A percentile compares a stretch with the other conserved stretches of the same genome.
Evolutionary conservation across 2,113 vertebrate species (phyloP).

Genomic region (Vulpes lagopus): DNA sequence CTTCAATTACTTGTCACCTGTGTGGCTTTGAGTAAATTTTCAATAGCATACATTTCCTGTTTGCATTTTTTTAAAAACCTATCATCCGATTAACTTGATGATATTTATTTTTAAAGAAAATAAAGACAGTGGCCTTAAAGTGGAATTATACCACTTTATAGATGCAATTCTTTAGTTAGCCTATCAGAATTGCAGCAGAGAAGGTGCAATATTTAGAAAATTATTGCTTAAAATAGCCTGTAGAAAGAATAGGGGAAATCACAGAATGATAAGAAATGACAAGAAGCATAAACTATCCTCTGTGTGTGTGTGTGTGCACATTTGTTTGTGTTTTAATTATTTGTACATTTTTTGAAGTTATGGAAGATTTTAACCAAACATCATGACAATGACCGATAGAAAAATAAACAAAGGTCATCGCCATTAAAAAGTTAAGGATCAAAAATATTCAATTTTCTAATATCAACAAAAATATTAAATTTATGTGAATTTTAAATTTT

Average conservation of each 20-base stretch:
- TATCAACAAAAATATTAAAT: not conserved
- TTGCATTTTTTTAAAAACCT: not conserved
- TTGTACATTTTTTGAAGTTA: not conserved
- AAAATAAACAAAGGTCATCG: not conserved
- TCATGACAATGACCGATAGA: not conserved
- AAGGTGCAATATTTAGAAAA: not conserved
- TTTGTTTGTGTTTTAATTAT: not conserved
- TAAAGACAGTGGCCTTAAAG: not conserved
- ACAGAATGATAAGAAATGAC: not conserved
- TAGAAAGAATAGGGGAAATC: not conserved
- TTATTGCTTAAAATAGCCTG: not conserved
- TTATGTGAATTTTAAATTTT: not conserved
- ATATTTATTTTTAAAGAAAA: not conserved
- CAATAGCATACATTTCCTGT: not conserved
- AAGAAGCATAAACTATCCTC: not conserved
- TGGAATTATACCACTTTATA: not conserved
- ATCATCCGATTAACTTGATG: not conserved
- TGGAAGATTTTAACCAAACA: not conserved
- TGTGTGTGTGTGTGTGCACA: not conserved
- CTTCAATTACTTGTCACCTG: conserved; percentile 5
- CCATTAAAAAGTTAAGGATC: not conserved
- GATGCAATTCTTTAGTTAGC: not conserved
- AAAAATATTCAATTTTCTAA: not conserved
- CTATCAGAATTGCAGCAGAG: not conserved
- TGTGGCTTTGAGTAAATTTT: not conserved